Base-by-base conservation (phyloP, 2,888 invertebrate species). In the Lycophotia porphyrea region DNA sequence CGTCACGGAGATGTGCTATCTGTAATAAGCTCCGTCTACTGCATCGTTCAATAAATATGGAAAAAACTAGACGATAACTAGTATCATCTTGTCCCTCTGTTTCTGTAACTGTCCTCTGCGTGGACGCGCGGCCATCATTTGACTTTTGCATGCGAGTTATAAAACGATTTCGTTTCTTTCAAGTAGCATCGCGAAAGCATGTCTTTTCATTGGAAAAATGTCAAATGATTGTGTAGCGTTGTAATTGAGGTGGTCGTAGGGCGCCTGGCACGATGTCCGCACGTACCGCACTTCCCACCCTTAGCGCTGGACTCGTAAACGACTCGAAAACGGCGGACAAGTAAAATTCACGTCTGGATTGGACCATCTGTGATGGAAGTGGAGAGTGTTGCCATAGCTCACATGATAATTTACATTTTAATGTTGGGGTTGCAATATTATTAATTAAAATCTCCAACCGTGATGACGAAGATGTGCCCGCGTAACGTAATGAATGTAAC, bases 1-100 rank as follows among this genome's bases (percentile, higher is more conserved):
- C 97, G 84, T 97, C 97, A 55, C 97, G 95, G 61, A 97, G 91
- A 83, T 97, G 97, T 39, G 96, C 96, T 24, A 92, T 73, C 93
- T 93, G 80, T 1, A 74, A 55, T 18, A 52, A 52, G 52, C 52
- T n/a, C 13, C 4, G 13, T n/a, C 52, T 52, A 52, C 52, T 52
- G n/a, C 52, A 52, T n/a, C n/a, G 52, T n/a, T 13, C 52, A 52
- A 52, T 31, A 27, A 27, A 58, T 27, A 58, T 18, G 15, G 24
- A 55, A 55, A 49, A 47, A 72, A 49, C 47, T 74, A 73, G 18
- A 47, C 11, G 9, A 11, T 34, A 34, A 34, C 5, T 5, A 5
- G 24, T 61, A 27, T 34, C 1, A 31, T 58, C 7, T 31, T 31
- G 58, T 58, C 24, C 11, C 13, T 60, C 24, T 36, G 13, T 61